Evolutionary conservation across 1,140 invertebrate species (phyloP), one percentile per base, ranked within the genome.

Genomic region (Hypsibius dujardini): DNA sequence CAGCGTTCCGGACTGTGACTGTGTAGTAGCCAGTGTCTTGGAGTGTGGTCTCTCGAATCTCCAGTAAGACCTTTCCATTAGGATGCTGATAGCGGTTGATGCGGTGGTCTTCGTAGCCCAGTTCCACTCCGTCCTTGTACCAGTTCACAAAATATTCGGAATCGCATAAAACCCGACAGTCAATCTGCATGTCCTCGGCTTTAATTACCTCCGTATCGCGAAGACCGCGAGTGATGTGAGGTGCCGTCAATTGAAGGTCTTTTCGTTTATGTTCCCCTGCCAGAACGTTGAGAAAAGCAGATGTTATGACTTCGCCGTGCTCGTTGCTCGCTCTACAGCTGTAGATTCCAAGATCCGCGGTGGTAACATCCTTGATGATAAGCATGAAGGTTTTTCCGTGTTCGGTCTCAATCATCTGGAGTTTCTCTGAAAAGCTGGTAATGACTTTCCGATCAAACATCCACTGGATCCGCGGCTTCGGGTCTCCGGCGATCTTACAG

Each of bases 11-110:
- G 2, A 89, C 89, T 70, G 89, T 85, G 2, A 90, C 85, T 1
- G 87, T 87, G 77, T 90, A 91, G 3, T 88, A 87, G 15, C 89
- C 89, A 2, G 89, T 90, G 78, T 86, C 89, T 76, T 90, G 87
- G 28, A 90, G 81, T 76, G 89, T 89, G 1, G 87, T 88, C 75
- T 87, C 86, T 7, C 88, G 87, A 73, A 90, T 90, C 80, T 90
- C 87, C 75, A 90, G 80, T 0, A 86, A 46, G 1, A 76, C 47
- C 0, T 70, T 73, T n/a, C 76, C 76, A 70, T 75, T 73, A 73
- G 73, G n/a, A 71, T 50, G 14, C 71, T 62, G 59, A 42, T 67
- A 67, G 62, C 62, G 62, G 62, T 42, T 67, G 62, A 67, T 67
- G 42, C 62, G 62, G 62, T 67, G 62, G 42, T 67, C 62, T 67